These are phyloP conservation scores for Lucifuga dentata DNA, from an alignment of 2,113 vertebrate species.

Conservation along the genomic window DNA sequence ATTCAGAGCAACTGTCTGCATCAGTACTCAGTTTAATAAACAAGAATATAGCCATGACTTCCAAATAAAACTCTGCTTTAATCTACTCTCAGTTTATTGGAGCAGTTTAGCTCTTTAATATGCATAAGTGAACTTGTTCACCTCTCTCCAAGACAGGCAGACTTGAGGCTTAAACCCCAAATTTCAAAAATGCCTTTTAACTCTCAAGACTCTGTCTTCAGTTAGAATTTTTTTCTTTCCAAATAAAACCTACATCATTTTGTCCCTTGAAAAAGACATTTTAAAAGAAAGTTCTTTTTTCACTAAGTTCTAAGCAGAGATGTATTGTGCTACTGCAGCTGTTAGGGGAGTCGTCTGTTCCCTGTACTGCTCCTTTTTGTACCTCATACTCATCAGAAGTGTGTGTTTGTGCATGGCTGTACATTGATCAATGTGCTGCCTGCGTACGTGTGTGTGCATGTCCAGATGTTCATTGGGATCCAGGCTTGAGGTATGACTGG, in stretches of 20 bases:
- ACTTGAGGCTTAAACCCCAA: background rate
- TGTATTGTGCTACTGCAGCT: background rate
- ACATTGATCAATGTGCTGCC: conserved; percentile 1
- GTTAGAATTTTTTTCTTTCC: conserved; percentile 3
- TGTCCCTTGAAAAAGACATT: conserved; percentile 6
- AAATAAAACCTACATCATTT: conserved; percentile 10
- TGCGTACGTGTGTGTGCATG: conserved; percentile 10
- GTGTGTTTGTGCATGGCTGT: background rate
- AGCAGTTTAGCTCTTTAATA: conserved; percentile 16
- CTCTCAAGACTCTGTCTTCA: background rate
- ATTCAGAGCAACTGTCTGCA: conserved; percentile 1
- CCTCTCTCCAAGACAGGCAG: background rate
- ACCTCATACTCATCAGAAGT: background rate
- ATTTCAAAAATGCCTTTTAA: conserved; percentile 18
- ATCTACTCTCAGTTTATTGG: conserved; percentile 24
- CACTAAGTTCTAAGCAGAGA: background rate
- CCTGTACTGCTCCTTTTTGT: background rate
- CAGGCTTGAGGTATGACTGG: conserved; percentile 30
- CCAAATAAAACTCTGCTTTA: conserved; percentile 15
- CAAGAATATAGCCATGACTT: background rate
- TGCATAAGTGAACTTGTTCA: background rate
- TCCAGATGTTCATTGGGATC: conserved; percentile 69
- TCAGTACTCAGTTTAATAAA: background rate
- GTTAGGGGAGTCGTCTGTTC: conserved; percentile 1
- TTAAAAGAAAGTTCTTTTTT: conserved; percentile 7